These are phyloP conservation scores for Arvicanthis niloticus DNA, from an alignment of 2,113 vertebrate species.

Conservation along the genomic window DNA sequence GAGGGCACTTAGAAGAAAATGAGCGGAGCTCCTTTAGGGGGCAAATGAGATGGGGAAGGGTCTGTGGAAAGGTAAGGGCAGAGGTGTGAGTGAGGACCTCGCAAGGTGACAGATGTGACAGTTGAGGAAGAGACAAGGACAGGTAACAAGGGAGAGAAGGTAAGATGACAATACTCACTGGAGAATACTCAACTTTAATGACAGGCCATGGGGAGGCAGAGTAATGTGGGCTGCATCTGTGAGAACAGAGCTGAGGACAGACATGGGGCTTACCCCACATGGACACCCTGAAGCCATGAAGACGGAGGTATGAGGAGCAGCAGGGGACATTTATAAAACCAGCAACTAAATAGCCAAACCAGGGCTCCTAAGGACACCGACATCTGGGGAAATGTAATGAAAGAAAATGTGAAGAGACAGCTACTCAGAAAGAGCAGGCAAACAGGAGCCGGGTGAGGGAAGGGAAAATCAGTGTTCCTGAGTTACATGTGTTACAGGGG, in stretches of 20 bases:
- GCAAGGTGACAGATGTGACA: neutral
- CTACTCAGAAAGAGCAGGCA: neutral
- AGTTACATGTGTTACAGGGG: neutral
- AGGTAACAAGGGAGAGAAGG: too few relatives aligned
- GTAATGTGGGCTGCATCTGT: accelerated
- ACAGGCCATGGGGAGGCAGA: accelerated
- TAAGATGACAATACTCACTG: neutral
- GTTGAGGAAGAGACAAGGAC: neutral
- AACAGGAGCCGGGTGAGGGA: neutral
- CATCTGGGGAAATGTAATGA: neutral
- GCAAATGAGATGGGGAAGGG: too few relatives aligned
- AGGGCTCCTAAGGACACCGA: neutral
- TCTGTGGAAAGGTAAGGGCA: neutral
- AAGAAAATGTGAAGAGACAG: neutral
- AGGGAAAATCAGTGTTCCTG: too few relatives aligned
- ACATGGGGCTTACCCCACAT: accelerated
- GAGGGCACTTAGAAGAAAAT: neutral
- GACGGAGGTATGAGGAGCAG: neutral
- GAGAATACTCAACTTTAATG: accelerated
- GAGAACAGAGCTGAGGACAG: neutral
- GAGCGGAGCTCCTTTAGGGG: neutral
- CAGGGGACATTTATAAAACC: neutral
- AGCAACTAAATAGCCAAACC: neutral
- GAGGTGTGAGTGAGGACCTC: neutral
- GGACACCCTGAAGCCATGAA: neutral